Evolutionary conservation across 2,797 vertebrate genomes (phyloP).

Genomic region (Brachyrhaphis roseni): DNA sequence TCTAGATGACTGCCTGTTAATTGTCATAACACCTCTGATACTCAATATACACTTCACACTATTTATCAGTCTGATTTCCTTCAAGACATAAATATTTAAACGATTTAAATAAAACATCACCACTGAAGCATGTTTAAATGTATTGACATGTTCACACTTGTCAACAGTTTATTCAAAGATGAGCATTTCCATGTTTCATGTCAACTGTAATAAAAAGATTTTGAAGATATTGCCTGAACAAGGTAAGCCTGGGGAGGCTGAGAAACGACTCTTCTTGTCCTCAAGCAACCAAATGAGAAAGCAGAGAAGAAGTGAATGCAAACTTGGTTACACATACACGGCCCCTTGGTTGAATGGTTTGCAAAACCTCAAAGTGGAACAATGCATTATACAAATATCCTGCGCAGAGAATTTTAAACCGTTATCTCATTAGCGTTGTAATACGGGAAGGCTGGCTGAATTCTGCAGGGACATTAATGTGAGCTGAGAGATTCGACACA

Average conservation of each 20-base stretch:
- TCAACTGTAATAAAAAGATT: constrained; percentile 16
- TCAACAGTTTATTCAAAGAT: background rate
- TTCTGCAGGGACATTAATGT: constrained; percentile 71
- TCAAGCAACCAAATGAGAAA: constrained; percentile 48
- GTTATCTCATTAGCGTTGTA: constrained; percentile 78
- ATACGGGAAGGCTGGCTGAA: constrained; percentile 74
- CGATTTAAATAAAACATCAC: background rate
- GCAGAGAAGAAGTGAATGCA: constrained; percentile 36
- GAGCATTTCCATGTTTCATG: constrained; percentile 13
- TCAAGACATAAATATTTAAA: background rate
- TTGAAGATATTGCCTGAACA: constrained; percentile 1
- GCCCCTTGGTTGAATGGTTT: constrained; percentile 59
- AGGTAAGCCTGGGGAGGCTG: background rate
- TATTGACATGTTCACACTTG: background rate
- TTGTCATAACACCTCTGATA: too few relatives aligned
- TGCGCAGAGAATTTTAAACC: constrained; percentile 79
- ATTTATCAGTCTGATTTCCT: background rate
- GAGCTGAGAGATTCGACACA: constrained; percentile 66
- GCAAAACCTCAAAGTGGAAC: constrained; percentile 70
- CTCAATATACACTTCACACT: background rate
- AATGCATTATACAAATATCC: constrained; percentile 79
- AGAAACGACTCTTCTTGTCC: constrained; percentile 3
- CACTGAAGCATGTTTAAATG: background rate
- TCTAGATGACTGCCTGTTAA: background rate
- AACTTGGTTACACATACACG: constrained; percentile 47